A percentile compares a stretch with the other conserved stretches of the same genome.
Conservation (phyloP, 2,888 invertebrate species). For the Augiades crinisus region DNA sequence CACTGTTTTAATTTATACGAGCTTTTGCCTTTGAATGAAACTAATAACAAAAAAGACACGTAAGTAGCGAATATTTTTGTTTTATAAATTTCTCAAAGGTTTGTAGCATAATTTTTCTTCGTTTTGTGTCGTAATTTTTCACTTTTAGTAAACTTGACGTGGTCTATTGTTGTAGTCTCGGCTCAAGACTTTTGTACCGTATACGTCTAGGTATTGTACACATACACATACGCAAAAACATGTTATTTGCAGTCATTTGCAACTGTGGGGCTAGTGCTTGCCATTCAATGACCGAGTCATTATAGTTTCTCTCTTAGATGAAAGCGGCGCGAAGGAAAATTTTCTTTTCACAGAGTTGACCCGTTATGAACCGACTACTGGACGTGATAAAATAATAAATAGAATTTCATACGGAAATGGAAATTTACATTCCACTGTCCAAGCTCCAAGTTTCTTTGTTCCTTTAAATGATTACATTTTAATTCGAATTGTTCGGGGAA, state of each 20-base stretch:
- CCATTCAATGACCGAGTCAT: conserved; percentile 9
- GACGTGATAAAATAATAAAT: neutral
- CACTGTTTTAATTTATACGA: too few species aligned
- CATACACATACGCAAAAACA: conserved; percentile 7
- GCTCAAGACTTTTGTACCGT: neutral
- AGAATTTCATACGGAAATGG: neutral
- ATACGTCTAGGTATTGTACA: too few species aligned
- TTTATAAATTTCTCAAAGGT: neutral
- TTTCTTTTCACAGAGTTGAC: conserved; percentile 7
- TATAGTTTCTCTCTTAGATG: conserved; percentile 23
- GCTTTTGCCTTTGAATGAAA: too few species aligned
- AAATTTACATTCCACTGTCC: too few species aligned
- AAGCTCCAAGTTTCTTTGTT: neutral
- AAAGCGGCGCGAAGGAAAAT: conserved; percentile 19
- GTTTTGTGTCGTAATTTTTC: conserved; percentile 6
- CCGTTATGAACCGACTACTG: neutral
- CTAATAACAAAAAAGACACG: too few species aligned
- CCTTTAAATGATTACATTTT: neutral
- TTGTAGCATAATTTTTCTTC: neutral
- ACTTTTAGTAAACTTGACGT: neutral
- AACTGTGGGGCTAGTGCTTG: neutral
- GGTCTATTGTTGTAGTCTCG: conserved; percentile 6
- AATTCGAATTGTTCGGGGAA: neutral
- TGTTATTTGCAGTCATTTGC: conserved; percentile 8
- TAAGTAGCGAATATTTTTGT: too few species aligned